Conservation (phyloP, 2,113 vertebrate genomes). For the Oceanites oceanicus region DNA sequence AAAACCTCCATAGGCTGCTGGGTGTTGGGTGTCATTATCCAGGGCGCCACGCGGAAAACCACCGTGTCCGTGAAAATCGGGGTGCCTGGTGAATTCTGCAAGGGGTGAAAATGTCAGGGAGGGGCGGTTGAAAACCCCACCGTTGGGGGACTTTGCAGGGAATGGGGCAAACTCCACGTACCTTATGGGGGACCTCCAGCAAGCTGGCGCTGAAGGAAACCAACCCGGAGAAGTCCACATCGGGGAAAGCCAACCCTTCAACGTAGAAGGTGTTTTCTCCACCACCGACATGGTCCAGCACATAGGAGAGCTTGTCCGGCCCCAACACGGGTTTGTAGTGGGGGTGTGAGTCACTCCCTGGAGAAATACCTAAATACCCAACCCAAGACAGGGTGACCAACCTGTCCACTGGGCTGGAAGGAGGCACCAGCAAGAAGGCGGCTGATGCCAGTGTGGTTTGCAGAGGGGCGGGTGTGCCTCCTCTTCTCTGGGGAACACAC, state of each 20-base stretch:
- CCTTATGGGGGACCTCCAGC: conserved; percentile 70
- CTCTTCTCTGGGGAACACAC: not conserved
- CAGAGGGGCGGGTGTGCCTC: not conserved
- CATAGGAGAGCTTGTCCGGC: conserved; percentile 56
- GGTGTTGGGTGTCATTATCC: conserved; percentile 98
- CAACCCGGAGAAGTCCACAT: conserved; percentile 80
- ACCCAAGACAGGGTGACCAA: not conserved
- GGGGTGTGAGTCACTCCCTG: conserved; percentile 8
- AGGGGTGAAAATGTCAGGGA: fast-evolving
- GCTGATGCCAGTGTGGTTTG: not conserved
- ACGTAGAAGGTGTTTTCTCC: conserved; percentile 76
- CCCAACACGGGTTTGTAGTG: conserved; percentile 76
- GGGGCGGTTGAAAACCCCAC: fast-evolving
- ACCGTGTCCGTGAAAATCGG: conserved; percentile 88
- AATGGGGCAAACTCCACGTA: not conserved
- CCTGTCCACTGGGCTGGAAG: not conserved
- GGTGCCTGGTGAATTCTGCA: conserved; percentile 73
- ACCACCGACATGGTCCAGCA: conserved; percentile 66
- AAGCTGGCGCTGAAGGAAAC: conserved; percentile 81
- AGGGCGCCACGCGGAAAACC: conserved; percentile 86
- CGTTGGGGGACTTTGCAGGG: fast-evolving
- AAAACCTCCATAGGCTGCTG: conserved; percentile 85
- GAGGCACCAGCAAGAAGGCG: not conserved
- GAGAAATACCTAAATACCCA: not conserved
- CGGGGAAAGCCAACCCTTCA: conserved; percentile 86